phyloP scores from a whole-genome alignment of 2,113 vertebrate genomes.

The Podocnemis expansa region DNA sequence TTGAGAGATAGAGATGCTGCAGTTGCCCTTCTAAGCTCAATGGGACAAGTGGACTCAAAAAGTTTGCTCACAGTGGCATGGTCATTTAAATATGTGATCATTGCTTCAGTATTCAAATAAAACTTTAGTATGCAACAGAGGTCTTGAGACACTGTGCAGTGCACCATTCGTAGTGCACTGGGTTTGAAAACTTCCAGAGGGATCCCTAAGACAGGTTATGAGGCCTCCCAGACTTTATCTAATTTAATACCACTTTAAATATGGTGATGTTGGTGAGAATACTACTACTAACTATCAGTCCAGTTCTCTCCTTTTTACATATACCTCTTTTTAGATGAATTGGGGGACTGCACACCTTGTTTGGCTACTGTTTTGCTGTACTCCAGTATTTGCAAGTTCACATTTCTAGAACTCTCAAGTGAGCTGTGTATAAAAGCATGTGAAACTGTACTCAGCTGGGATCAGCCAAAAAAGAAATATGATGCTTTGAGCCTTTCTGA shows the following conservation, averaged over 20 bases:
- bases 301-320: background rate
- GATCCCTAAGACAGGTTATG: background rate
- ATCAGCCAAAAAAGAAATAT: background rate
- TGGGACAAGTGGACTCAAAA: too few relatives aligned
- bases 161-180: background rate
- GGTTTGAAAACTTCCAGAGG: background rate
- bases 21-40: too few relatives aligned
- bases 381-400: background rate
- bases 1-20: too few relatives aligned
- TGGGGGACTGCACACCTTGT: background rate
- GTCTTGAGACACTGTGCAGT: rapidly evolving
- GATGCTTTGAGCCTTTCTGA: background rate
- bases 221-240: background rate
- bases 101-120: background rate
- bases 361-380: background rate
- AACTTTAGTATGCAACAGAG: background rate
- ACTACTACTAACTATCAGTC: too few relatives aligned
- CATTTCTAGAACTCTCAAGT: background rate
- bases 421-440: background rate
- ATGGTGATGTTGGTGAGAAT: background rate
- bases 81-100: too few relatives aligned
- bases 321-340: background rate
- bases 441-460: background rate
- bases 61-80: too few relatives aligned
- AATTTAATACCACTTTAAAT: background rate